Evolutionary conservation across 2,113 vertebrate genomes (phyloP), one percentile per base, ranked within the genome.

Genomic region (Dipodomys merriami): DNA sequence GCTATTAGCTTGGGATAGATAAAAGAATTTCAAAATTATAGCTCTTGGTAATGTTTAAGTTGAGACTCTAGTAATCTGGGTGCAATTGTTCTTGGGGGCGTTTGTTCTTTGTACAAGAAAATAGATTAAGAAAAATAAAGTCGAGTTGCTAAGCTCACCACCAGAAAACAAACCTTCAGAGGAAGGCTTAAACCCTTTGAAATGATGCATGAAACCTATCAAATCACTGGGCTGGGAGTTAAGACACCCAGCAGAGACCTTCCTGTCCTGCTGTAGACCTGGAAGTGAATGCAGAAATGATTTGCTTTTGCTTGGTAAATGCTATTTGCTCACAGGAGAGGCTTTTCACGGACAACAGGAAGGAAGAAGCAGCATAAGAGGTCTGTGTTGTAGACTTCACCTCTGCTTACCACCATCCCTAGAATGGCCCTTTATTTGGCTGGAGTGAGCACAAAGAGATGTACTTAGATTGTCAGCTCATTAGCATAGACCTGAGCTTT

Each of bases 1-100:
- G 85, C 95, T 96, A 91, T 96, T 94, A 93, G 80, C 92, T 95
- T 91, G 95, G 94, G 91, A 90, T 62, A 97, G 96, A 95, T 96
- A 92, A 95, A 97, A 96, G 95, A 95, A 92, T 91, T 96, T 96
- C 95, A 89, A 95, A 96, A 93, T 96, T 97, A 96, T 72, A 95
- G 95, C 95, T 97, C 95, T 97, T 78, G 93, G 95, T 97, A 93
- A 94, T 73, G 88, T 96, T 96, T 96, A 95, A 95, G 77, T 92
- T 85, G 95, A 96, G 94, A 96, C 76, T 90, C 79, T 96, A 94
- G 88, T 94, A 95, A 95, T 95, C 93, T 95, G 84, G 65, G 87
- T 92, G 91, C 94, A 96, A 94, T 96, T 95, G 97, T 92, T 93
- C 85, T 96, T 86, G 83, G 90, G 87, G 80, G 85, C 91, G 95